These are phyloP conservation scores for Cheilosia urbana DNA, from an alignment of 2,888 invertebrate genomes.

Conservation along the genomic window DNA sequence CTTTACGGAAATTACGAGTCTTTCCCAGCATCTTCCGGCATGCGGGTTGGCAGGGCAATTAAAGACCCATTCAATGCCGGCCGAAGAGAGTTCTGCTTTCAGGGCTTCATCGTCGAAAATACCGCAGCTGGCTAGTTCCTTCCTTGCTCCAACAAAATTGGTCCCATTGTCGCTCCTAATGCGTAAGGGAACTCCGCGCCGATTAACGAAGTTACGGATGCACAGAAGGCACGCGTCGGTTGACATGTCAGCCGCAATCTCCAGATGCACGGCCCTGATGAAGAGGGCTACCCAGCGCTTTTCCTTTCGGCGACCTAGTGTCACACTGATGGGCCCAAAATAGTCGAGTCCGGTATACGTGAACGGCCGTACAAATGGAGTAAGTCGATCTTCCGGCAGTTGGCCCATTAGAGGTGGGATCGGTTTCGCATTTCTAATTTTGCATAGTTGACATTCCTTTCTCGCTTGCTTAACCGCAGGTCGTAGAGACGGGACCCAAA, in stretches of 20 bases:
- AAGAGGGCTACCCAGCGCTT: slow-evolving; percentile 59
- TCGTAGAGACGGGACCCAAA: slow-evolving; percentile 42
- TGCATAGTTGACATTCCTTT: slow-evolving; percentile 26
- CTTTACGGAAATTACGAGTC: too few species aligned
- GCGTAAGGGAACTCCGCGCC: slow-evolving; percentile 25
- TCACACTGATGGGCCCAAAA: slow-evolving; percentile 57
- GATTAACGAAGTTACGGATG: slow-evolving; percentile 51
- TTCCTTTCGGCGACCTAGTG: slow-evolving; percentile 47
- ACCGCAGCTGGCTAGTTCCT: slow-evolving; percentile 15
- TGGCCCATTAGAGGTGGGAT: slow-evolving; percentile 65
- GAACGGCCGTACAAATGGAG: slow-evolving; percentile 65
- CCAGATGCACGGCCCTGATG: slow-evolving; percentile 57
- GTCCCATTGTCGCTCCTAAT: slow-evolving; percentile 57
- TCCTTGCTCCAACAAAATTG: slow-evolving; percentile 51
- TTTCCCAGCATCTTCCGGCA: too few species aligned
- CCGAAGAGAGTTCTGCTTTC: slow-evolving; percentile 15
- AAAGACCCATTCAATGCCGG: slow-evolving; percentile 35
- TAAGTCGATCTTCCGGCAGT: slow-evolving; percentile 48
- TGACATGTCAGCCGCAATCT: slow-evolving; percentile 38
- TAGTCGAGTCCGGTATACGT: slow-evolving; percentile 66
- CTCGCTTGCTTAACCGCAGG: slow-evolving; percentile 16
- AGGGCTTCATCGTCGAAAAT: slow-evolving; percentile 27
- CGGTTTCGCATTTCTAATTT: slow-evolving; percentile 20
- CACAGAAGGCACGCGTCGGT: slow-evolving; percentile 56
- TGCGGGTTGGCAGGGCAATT: slow-evolving; percentile 26